phyloP scores from a whole-genome alignment of 2,797 vertebrate species.

The Characodon lateralis region DNA sequence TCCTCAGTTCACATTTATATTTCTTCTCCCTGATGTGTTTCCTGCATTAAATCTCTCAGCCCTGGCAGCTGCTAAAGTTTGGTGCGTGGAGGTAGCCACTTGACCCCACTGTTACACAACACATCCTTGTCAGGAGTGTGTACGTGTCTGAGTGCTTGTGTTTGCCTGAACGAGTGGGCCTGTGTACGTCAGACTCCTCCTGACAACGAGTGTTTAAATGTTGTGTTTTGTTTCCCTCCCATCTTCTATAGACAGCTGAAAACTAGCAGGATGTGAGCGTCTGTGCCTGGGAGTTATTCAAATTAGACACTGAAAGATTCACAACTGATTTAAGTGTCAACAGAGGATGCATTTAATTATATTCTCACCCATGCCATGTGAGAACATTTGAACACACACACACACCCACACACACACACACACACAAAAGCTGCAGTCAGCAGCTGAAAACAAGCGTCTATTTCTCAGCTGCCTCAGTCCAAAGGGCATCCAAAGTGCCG shows the following conservation, averaged over 20 bases:
- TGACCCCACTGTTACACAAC: conserved; percentile 77
- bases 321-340: conserved; percentile 27
- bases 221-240: background rate
- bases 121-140: conserved; percentile 49
- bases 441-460: conserved; percentile 38
- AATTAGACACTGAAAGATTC: conserved; percentile 7
- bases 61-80: conserved; percentile 56
- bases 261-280: conserved; percentile 4
- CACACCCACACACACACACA: background rate
- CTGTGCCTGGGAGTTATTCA: conserved; percentile 23
- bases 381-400: background rate
- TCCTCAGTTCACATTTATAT: conserved; percentile 25
- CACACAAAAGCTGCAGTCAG: conserved; percentile 41
- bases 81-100: conserved; percentile 68
- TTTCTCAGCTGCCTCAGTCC: conserved; percentile 58
- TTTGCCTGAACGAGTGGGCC: conserved; percentile 42
- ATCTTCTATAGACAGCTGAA: conserved; percentile 14
- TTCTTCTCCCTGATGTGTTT: conserved; percentile 1
- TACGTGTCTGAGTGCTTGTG: conserved; percentile 54
- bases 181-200: conserved; percentile 49
- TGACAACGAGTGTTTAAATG: conserved; percentile 32
- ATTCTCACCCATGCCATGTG: conserved; percentile 13
- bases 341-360: conserved; percentile 12
- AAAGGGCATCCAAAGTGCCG: conserved; percentile 62
- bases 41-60: conserved; percentile 21